phyloP scores from a whole-genome alignment of 2,113 vertebrate genomes.

The Calonectris borealis region DNA sequence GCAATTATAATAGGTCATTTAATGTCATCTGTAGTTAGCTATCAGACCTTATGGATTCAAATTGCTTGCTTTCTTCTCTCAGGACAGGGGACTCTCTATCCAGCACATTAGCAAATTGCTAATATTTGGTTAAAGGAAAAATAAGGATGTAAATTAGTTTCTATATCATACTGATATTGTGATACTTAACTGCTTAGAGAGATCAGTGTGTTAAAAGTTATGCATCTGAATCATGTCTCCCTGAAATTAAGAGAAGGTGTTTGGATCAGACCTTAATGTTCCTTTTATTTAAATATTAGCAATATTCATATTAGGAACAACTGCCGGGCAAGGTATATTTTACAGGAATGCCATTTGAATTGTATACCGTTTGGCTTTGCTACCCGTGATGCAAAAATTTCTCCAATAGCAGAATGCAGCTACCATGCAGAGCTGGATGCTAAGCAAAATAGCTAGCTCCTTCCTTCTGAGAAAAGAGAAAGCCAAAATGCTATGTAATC shows the following conservation, averaged over 20 bases:
- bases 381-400: not conserved
- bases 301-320: not conserved
- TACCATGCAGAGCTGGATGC: not conserved
- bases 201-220: not conserved
- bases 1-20: not conserved
- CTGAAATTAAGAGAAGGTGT: not conserved
- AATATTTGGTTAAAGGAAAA: not conserved
- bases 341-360: not conserved
- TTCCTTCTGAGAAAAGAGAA: not conserved
- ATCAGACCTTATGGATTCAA: not conserved
- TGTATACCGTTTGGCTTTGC: not conserved
- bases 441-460: not conserved
- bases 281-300: not conserved
- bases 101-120: not conserved
- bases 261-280: not conserved
- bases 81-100: not conserved
- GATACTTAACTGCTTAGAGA: not conserved
- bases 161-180: not conserved
- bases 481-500: not conserved
- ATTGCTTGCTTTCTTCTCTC: not conserved
- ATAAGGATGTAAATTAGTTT: not conserved
- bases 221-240: not conserved
- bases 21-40: not conserved
- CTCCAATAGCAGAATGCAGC: not conserved
- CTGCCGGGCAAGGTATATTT: not conserved